These are phyloP conservation scores for Ceratitis capitata DNA, from an alignment of 1,140 invertebrate species.

Conservation along the genomic window DNA sequence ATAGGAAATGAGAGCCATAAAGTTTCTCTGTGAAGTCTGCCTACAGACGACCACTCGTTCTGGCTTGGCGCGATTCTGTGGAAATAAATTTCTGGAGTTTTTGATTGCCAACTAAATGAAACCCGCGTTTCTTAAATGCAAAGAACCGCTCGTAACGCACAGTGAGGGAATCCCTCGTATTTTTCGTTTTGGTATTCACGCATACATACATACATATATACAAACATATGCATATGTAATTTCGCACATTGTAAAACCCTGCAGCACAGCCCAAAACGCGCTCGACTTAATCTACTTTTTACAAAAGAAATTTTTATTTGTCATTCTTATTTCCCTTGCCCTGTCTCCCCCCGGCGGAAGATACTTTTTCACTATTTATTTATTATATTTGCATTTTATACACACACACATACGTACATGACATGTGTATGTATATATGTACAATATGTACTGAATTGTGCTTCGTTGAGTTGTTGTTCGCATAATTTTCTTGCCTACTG, in stretches of 20 bases:
- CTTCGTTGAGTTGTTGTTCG: background rate
- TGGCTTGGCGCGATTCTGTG: no score
- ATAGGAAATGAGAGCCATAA: no score
- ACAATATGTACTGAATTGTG: background rate
- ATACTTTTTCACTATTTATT: background rate
- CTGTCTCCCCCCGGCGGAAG: background rate
- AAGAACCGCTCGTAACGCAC: no score
- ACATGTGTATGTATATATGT: no score
- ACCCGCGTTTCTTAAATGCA: no score
- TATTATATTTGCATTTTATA: slow-evolving; percentile 11
- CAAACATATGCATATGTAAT: background rate
- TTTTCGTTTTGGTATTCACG: no score
- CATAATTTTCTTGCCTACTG: background rate
- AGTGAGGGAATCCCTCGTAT: no score
- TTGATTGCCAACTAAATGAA: no score
- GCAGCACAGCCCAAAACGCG: background rate
- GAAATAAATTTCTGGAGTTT: no score
- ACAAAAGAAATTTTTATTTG: background rate
- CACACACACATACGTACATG: no score
- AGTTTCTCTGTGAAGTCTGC: no score
- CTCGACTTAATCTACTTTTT: background rate
- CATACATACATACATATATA: background rate
- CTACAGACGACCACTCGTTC: no score
- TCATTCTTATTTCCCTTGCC: background rate
- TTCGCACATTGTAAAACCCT: background rate